Evolutionary conservation across 1,140 invertebrate species (phyloP).

Genomic region (Drosophila rufa): DNA sequence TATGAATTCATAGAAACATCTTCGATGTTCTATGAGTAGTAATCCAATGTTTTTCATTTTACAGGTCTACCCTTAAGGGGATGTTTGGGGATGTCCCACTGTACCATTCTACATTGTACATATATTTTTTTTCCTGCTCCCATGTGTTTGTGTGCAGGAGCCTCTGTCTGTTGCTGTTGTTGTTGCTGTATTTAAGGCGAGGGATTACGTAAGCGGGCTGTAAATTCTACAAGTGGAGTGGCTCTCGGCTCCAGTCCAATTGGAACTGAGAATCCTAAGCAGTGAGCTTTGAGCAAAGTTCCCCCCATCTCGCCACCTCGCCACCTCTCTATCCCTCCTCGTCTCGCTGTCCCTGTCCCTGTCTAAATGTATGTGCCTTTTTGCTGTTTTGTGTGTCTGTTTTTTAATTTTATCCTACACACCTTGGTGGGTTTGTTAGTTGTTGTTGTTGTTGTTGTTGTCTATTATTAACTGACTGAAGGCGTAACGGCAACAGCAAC

Average conservation of each 20-base stretch:
- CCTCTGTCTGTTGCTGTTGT: constrained; percentile 46
- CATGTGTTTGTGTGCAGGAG: constrained; percentile 57
- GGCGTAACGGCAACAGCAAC: constrained; percentile 60
- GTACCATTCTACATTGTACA: constrained; percentile 1
- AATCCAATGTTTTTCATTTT: no score
- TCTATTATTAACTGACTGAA: constrained; percentile 66
- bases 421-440: constrained; percentile 39
- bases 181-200: constrained; percentile 16
- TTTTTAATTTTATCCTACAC: constrained; percentile 67
- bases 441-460: constrained; percentile 33
- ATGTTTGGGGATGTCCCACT: constrained; percentile 1
- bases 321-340: background rate
- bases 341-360: constrained; percentile 11
- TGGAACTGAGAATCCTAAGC: constrained; percentile 68
- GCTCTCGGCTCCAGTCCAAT: constrained; percentile 49
- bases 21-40: no score
- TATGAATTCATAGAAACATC: no score
- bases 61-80: no score
- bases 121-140: background rate
- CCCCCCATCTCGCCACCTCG: constrained; percentile 39
- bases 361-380: constrained; percentile 20
- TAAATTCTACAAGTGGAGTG: constrained; percentile 74
- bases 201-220: constrained; percentile 77
- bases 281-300: constrained; percentile 47
- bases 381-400: constrained; percentile 34